Base-by-base conservation (phyloP, 2,113 vertebrate species). In the Planiliza haematocheilus region DNA sequence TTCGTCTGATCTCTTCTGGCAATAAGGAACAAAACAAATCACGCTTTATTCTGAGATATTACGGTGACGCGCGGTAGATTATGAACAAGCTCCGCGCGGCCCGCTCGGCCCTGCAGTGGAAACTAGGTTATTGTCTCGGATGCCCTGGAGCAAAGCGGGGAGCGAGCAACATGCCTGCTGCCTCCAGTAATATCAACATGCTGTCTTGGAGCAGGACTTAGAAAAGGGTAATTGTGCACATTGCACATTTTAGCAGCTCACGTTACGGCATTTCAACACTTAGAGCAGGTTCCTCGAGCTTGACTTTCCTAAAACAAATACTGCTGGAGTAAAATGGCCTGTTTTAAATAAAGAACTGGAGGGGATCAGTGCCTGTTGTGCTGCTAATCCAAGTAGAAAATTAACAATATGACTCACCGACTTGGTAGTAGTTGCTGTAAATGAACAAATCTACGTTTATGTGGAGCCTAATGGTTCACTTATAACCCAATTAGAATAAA, bases 61-160 rank as follows among this genome's bases (percentile, higher is more conserved):
- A 65, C 55, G 13, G 51, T 70, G 67, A 55, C 55, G 43, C 20
- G 65, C 51, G 43, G 61, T 10, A 60, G 70, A 70, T 89, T 80
- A 70, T 30, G 78, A 85, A 61, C 62, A 16, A 38, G 74, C 67
- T 73, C 52, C 21, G 74, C 49, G 70, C 48, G 73, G 61, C 34
- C n/a, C 58, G 10, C 55, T 51, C 14, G 58, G 73, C 75, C 79
- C 71, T 21, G 82, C 85, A 79, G 62, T 79, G 74, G 80, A 92
- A 91, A 90, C 61, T 88, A 71, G 90, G 88, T 92, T 91, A 89
- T 86, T 89, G 77, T 85, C 85, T 81, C 39, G 24, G 78, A 86
- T 80, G 76, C 80, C 91, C 88, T 10, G 70, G 66, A 77, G 88
- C 88, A 46, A 61, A 73, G 85, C 68, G 66, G 81, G 51, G 72